Evolutionary conservation across 2,888 invertebrate species (phyloP), one percentile per base, ranked within the genome.

Genomic region (Ochropleura leucogaster): DNA sequence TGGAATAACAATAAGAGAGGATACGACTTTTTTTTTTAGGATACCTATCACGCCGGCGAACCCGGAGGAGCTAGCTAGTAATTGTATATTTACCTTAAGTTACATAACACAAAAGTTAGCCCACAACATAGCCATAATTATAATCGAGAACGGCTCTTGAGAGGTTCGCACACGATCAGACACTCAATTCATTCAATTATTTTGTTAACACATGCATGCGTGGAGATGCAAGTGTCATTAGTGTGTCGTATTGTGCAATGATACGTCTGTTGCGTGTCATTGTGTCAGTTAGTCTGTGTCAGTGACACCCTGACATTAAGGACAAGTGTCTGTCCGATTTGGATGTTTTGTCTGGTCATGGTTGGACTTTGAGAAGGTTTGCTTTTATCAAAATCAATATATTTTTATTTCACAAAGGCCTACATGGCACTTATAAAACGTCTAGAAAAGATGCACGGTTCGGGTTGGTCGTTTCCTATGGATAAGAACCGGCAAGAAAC

Each of bases 231-330:
- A 20, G 53, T 80, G 77, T 77, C 72, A 42, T 68, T 76, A 74
- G 42, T 63, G 49, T 68, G 42, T 60, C 40, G 60, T 16, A 67
- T 85, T 84, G 77, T 73, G 71, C 62, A 82, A 84, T 68, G 46
- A 57, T 18, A 59, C 20, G 81, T 68, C 49, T 68, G 57, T 62
- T 84, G 72, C 63, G 68, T 68, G 78, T n/a, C 46, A 55, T 57
- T 74, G 75, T 75, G 80, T 59, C 73, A 74, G n/a, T 63, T 40
- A 40, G 30, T 40, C 16, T 66, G 68, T 65, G 66, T 69, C 70
- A 59, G 53, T 80, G 74, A 72, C 84, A 74, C 64, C 12, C 68
- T 84, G 77, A 75, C 84, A 83, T 84, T 81, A 63, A 62, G 53
- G 62, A 63, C 53, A n/a, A 60, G 20, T 49, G 72, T 64, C 53